Evolutionary conservation across 2,113 vertebrate species (phyloP).

Genomic region (Acanthochromis polyacanthus): DNA sequence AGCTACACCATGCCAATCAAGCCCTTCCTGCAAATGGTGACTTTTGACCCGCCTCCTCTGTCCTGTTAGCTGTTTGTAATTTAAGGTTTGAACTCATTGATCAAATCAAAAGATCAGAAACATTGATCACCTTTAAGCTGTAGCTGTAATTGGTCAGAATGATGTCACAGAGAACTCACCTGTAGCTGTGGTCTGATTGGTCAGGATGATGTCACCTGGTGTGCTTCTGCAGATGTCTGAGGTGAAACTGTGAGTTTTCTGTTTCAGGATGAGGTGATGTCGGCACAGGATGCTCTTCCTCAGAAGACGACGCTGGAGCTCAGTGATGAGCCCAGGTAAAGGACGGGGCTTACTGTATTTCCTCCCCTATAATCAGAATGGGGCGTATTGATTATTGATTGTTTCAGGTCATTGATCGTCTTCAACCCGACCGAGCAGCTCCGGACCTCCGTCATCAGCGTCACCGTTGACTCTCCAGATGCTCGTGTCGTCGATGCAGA

Average conservation of each 20-base stretch:
- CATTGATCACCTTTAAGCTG: too few relatives aligned
- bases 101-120: too few relatives aligned
- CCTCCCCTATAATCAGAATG: neutral
- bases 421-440: slow-evolving; percentile 91
- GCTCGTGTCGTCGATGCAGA: slow-evolving; percentile 81
- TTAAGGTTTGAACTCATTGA: too few relatives aligned
- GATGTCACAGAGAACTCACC: too few relatives aligned
- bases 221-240: too few relatives aligned
- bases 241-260: too few relatives aligned
- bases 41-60: neutral
- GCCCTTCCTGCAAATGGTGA: slow-evolving; percentile 90
- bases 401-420: slow-evolving; percentile 87
- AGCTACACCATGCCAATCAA: slow-evolving; percentile 76
- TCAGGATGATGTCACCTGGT: too few relatives aligned
- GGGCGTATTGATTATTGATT: neutral
- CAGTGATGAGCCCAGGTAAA: slow-evolving; percentile 85
- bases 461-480: slow-evolving; percentile 84
- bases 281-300: slow-evolving; percentile 90
- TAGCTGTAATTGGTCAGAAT: too few relatives aligned
- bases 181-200: too few relatives aligned
- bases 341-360: neutral
- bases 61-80: too few relatives aligned
- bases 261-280: slow-evolving; percentile 87
- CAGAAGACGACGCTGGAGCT: slow-evolving; percentile 85
- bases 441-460: slow-evolving; percentile 83